These are phyloP conservation scores for Oikopleura vanhoeffeni DNA, from an alignment of 23 tunicate genomes.

Conservation along the genomic window DNA sequence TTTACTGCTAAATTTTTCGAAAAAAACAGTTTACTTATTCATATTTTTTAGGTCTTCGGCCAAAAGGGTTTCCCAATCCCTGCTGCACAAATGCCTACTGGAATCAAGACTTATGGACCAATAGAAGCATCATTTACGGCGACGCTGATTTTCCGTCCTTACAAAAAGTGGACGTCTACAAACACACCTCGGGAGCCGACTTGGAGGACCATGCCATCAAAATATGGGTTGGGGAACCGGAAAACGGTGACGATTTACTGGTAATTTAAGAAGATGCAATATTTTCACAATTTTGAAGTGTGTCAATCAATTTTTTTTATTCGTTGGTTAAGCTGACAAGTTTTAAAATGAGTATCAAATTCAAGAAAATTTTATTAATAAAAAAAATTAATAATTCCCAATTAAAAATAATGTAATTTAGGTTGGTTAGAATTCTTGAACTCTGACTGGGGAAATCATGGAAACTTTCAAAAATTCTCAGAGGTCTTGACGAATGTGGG, in stretches of 20 bases:
- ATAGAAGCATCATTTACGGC: conserved; percentile 69
- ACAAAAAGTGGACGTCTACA: conserved; percentile 75
- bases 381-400: too few relatives aligned
- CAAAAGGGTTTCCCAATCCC: conserved; percentile 24
- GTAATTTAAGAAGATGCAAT: conserved; percentile 17
- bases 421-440: conserved; percentile 83
- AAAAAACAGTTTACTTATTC: background rate
- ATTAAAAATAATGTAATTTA: conserved; percentile 43
- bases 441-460: conserved; percentile 80
- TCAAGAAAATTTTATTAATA: too few relatives aligned
- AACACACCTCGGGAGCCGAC: conserved; percentile 42
- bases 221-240: conserved; percentile 58
- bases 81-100: conserved; percentile 35
- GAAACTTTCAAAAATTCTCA: conserved; percentile 57
- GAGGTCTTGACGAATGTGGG: conserved; percentile 72
- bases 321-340: too few relatives aligned
- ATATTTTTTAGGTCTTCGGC: background rate
- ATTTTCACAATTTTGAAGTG: too few relatives aligned
- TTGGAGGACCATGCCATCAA: conserved; percentile 86
- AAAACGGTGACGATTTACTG: conserved; percentile 62
- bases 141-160: conserved; percentile 67
- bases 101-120: conserved; percentile 63
- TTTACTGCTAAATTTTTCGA: background rate
- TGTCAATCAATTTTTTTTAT: too few relatives aligned
- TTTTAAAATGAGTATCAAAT: too few relatives aligned